phyloP scores from a whole-genome alignment of 2,113 vertebrate genomes.

The Natator depressus region DNA sequence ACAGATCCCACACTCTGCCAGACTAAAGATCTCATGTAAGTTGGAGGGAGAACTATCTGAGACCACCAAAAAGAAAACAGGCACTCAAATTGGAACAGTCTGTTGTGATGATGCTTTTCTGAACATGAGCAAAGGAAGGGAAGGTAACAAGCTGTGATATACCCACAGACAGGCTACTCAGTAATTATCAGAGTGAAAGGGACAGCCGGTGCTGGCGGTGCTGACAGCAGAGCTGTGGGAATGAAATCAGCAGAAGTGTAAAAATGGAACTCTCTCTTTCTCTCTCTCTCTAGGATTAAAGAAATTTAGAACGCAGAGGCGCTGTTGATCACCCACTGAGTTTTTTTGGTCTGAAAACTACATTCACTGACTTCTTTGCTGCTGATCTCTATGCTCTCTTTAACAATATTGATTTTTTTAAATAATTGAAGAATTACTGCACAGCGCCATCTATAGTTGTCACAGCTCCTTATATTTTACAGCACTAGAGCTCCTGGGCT shows the following conservation, averaged over 20 bases:
- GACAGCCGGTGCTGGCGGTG: not conserved
- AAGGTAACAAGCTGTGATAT: not conserved
- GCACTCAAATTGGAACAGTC: not conserved
- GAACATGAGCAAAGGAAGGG: not conserved
- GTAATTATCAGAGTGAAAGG: not conserved
- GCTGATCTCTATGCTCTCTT: not conserved
- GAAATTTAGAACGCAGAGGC: not conserved
- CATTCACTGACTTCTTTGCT: conserved; percentile 11
- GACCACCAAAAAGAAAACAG: not conserved
- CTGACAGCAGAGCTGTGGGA: not conserved
- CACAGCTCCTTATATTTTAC: not conserved
- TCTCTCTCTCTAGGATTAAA: not conserved
- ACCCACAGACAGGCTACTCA: not conserved
- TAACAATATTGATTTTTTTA: not conserved
- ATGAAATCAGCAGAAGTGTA: not conserved
- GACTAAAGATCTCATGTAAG: not conserved
- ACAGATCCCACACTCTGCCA: not conserved
- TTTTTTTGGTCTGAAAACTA: not conserved
- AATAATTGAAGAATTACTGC: conserved; percentile 24
- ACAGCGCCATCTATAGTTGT: conserved; percentile 53
- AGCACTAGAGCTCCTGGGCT: not conserved
- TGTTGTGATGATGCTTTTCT: not conserved
- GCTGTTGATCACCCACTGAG: not conserved
- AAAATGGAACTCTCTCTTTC: not conserved
- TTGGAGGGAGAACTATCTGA: not conserved